Conservation (phyloP, 2,797 vertebrate genomes). For the Sebastes itinus region DNA sequence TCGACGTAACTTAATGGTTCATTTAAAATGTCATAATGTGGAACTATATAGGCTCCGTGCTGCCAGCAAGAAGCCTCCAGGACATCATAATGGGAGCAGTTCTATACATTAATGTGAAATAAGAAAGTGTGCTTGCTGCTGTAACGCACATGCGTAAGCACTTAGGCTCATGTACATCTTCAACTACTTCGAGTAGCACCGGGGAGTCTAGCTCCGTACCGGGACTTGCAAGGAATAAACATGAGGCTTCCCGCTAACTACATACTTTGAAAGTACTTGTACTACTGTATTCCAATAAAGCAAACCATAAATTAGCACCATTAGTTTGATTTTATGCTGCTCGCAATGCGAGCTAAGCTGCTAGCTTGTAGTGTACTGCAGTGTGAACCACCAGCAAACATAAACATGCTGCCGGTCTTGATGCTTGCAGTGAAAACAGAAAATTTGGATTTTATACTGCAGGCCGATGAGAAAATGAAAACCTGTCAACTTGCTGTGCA, state of each 20-base stretch:
- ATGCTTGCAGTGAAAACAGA: neutral
- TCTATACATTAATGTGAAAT: neutral
- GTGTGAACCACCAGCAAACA: too few relatives aligned
- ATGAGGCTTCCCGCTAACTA: too few relatives aligned
- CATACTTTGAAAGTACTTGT: too few relatives aligned
- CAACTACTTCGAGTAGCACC: too few relatives aligned
- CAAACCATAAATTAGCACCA: too few relatives aligned
- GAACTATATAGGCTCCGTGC: neutral
- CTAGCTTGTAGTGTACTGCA: neutral
- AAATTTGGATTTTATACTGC: neutral
- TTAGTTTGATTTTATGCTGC: neutral
- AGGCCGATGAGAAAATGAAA: neutral
- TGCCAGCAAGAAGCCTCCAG: neutral
- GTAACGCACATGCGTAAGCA: too few relatives aligned
- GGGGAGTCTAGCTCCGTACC: too few relatives aligned
- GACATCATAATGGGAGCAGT: neutral
- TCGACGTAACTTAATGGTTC: neutral
- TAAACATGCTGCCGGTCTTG: too few relatives aligned
- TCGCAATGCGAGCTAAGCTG: rapidly evolving
- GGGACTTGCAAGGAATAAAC: too few relatives aligned
- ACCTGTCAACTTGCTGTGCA: neutral
- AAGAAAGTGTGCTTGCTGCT: too few relatives aligned
- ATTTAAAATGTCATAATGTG: neutral
- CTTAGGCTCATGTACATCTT: too few relatives aligned
- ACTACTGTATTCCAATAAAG: too few relatives aligned